These are phyloP conservation scores for Petrosia ficiformis DNA, from an alignment of 37 sponge, comb jelly and placozoan species.

Conservation along the genomic window DNA sequence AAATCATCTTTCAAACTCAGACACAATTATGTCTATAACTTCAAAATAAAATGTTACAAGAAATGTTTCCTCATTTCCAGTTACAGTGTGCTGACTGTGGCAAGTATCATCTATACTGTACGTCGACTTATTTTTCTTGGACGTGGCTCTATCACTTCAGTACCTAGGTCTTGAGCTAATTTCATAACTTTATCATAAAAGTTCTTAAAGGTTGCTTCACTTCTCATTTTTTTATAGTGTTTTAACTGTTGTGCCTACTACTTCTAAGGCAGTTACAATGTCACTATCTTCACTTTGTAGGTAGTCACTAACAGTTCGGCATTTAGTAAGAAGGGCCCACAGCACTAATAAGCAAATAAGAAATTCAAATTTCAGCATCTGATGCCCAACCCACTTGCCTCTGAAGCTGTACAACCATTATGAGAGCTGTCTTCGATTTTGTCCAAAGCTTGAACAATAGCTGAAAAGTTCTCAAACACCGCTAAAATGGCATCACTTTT, in stretches of 20 bases:
- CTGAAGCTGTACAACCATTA: slow-evolving; percentile 8
- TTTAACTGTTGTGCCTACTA: slow-evolving; percentile 17
- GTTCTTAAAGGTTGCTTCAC: slow-evolving; percentile 4
- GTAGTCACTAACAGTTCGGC: slow-evolving; percentile 19
- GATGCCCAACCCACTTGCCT: slow-evolving; percentile 17
- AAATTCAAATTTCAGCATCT: slow-evolving; percentile 24
- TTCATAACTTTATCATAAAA: slow-evolving; percentile 23
- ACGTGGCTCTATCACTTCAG: neutral
- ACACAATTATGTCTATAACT: slow-evolving; percentile 13
- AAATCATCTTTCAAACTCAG: slow-evolving; percentile 26
- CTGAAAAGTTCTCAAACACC: slow-evolving; percentile 5
- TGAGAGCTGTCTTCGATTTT: neutral
- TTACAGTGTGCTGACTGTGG: slow-evolving; percentile 4
- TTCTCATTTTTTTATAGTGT: slow-evolving; percentile 2
- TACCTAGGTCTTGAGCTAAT: slow-evolving; percentile 11
- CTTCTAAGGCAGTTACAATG: slow-evolving; percentile 20
- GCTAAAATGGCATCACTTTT: slow-evolving; percentile 22
- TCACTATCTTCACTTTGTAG: slow-evolving; percentile 24
- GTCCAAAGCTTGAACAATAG: slow-evolving; percentile 12
- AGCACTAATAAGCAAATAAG: slow-evolving; percentile 10
- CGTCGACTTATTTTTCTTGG: slow-evolving; percentile 5
- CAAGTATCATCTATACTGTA: neutral
- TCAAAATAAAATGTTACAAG: slow-evolving; percentile 17
- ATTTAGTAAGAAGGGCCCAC: slow-evolving; percentile 5
- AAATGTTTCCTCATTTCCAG: slow-evolving; percentile 5